Evolutionary conservation across 1,140 invertebrate species (phyloP).

Genomic region (Bombus confusus): DNA sequence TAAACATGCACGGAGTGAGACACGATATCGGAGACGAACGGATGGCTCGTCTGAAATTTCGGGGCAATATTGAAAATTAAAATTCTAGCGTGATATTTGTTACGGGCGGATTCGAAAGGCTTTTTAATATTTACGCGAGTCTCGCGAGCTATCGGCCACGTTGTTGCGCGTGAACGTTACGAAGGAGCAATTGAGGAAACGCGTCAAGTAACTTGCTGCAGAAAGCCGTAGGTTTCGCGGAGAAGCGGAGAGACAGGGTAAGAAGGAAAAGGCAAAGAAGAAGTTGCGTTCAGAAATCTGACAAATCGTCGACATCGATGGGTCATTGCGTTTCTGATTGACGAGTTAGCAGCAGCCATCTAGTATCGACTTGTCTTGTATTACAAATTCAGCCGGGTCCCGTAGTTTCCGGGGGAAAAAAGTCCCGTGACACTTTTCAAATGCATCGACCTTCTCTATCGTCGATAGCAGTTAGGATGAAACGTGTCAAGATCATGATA

Average conservation of each 20-base stretch:
- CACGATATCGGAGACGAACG: constrained; percentile 1
- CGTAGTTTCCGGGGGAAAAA: constrained; percentile 11
- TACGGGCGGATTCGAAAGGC: constrained; percentile 9
- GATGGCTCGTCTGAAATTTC: constrained; percentile 20
- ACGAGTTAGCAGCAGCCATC: not conserved
- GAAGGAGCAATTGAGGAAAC: not conserved
- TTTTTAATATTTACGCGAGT: constrained; percentile 29
- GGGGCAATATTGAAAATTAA: constrained; percentile 45
- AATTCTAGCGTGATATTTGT: constrained; percentile 38
- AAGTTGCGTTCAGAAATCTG: not conserved
- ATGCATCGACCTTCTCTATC: not conserved
- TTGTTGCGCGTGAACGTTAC: not conserved
- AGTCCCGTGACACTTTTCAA: constrained; percentile 15
- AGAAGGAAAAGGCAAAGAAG: not conserved
- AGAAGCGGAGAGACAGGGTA: not conserved
- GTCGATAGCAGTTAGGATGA: not conserved
- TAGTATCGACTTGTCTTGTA: constrained; percentile 26
- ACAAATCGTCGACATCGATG: not conserved
- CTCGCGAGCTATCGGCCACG: not conserved
- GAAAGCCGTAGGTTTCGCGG: not conserved
- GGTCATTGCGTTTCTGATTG: not conserved
- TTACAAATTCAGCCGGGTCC: constrained; percentile 36
- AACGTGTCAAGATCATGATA: constrained; percentile 35
- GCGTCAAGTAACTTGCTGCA: not conserved
- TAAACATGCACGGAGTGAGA: constrained; percentile 24